Base-by-base conservation (phyloP, 2,113 vertebrate species). In the Pipra filicauda region DNA sequence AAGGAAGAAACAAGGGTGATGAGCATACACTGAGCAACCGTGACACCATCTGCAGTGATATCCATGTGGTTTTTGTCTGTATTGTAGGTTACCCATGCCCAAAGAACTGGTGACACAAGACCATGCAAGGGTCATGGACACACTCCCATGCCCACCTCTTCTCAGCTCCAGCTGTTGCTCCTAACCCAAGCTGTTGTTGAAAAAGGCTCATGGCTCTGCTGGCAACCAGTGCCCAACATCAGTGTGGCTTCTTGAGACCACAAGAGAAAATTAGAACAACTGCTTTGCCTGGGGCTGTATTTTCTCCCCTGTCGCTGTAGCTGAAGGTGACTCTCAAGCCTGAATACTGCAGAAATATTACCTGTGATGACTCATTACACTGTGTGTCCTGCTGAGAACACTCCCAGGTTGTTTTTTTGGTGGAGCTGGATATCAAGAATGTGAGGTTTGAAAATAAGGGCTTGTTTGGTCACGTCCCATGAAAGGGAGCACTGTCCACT, bases 41-140 rank as follows among this genome's bases (percentile, higher is more conserved):
- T 49, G 49, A 65, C 64, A 57, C 58, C 58, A 30, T n/a, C 37
- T 76, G 61, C 33, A 30, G 79, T 64, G 30, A 7, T 0, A 2
- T 51, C 44, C 31, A 3, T 8, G 23, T 30, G 33, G 3, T 4
- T 76, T 85, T 69, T 69, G 13, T 33, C 51, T 44, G 7, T n/a
- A 20, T 6, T 1, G 0, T 3, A 78, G 19, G 21, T 59, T 78
- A 65, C 10, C 26, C 22, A 4, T 26, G 41, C 39, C 58, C 3
- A 1, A 59, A 64, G 35, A 62, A 27, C 43, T 6, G 19, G 35
- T 66, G 64, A 18, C 24, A 44, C 1, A 1, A 57, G 12, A 27
- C 30, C 30, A 64, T 0, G 0, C 1, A 1, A 5, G 37, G 31
- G 28, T 49, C 44, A 31, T 5, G 43, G 66, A n/a, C 22, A n/a